Base-by-base conservation (phyloP, 1,140 invertebrate genomes). In the Theocolax elegans region DNA sequence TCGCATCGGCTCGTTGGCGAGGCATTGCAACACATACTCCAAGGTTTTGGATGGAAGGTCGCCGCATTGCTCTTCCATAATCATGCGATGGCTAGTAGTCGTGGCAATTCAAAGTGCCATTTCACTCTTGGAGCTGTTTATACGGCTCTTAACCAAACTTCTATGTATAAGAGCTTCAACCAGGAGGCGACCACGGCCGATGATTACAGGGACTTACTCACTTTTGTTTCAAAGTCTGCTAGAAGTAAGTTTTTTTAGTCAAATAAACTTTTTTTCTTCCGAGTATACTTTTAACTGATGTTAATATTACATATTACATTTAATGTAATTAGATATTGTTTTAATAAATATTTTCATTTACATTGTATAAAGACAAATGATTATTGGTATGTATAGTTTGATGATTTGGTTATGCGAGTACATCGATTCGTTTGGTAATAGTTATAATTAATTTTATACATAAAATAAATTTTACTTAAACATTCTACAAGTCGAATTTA, bases 1-100 rank as follows among this genome's bases (percentile, higher is more conserved):
- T 92, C 92, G 44, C 93, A 95, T 83, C 89, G 87, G 58, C 89
- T 92, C 77, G 89, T 93, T 2, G 92, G 92, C 6, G 87, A 89
- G 67, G 92, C 93, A 13, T 87, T 95, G 1, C 81, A 87, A 1
- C 85, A 90, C 42, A 90, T 95, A 13, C 80, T 93, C 1, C 82
- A 87, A 76, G 88, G 89, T 31, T 94, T 93, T 79, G 88, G 90
- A 12, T 95, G 94, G 93, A 87, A 87, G 15, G 86, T 89, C 15
- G 85, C 90, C 3, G 90, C 90, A 3, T 88, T 93, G 73, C 82
- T 94, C 13, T 93, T 91, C 79, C 91, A 93, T 81, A 92, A 93
- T 82, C 87, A 91, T 75, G 88, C 85, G 0, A 83, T 87, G 74
- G 75, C 83, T 71, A 82, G 85, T 71, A 79, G 80, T 21, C 86